Evolutionary conservation across 2,888 invertebrate species (phyloP).

Genomic region (Therioaphis trifolii): DNA sequence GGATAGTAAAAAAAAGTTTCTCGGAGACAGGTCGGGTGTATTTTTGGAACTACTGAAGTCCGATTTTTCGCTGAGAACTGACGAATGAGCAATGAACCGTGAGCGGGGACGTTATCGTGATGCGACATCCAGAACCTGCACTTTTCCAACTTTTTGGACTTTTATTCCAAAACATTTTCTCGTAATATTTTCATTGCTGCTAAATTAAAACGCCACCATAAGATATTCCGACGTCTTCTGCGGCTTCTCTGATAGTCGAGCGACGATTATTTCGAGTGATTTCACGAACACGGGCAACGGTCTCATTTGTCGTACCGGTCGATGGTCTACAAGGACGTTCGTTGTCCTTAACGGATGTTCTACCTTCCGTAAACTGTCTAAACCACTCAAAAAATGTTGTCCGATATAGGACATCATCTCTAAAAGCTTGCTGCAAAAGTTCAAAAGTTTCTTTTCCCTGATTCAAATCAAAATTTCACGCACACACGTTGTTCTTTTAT

Average conservation of each 20-base stretch:
- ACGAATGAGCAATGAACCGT: background rate
- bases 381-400: background rate
- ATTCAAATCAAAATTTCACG: background rate
- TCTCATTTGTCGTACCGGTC: too few species aligned
- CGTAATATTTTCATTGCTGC: conserved; percentile 9
- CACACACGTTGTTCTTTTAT: background rate
- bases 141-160: background rate
- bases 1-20: background rate
- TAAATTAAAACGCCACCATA: background rate
- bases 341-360: background rate
- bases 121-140: conserved; percentile 22
- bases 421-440: background rate
- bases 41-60: background rate
- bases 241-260: too few species aligned
- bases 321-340: background rate
- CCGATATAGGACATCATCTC: background rate
- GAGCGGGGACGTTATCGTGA: conserved; percentile 3
- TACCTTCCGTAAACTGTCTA: background rate
- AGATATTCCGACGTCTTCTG: too few species aligned
- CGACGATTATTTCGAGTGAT: background rate
- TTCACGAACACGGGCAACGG: background rate
- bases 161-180: background rate
- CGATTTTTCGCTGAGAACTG: background rate
- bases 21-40: background rate
- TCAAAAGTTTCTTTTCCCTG: background rate